phyloP scores from a whole-genome alignment of 2,797 vertebrate genomes.

The Myripristis jacobus region DNA sequence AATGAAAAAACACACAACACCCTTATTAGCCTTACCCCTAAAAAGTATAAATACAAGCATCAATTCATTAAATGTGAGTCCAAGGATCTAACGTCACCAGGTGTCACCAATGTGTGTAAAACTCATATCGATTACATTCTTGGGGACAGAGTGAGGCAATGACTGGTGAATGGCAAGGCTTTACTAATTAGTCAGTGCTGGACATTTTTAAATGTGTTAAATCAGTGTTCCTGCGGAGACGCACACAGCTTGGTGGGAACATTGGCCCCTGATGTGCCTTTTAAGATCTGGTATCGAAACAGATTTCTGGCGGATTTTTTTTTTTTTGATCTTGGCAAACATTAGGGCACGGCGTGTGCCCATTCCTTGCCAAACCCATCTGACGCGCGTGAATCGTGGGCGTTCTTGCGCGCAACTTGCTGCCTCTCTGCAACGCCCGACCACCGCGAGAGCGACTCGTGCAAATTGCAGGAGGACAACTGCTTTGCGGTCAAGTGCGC shows the following conservation, averaged over 20 bases:
- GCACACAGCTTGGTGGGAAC: no score
- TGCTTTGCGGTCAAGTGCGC: slow-evolving; percentile 7
- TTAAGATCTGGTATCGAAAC: slow-evolving; percentile 6
- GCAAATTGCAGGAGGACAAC: not conserved
- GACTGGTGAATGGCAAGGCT: no score
- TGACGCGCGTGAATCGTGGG: not conserved
- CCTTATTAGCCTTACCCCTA: slow-evolving; percentile 3
- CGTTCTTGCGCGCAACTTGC: not conserved
- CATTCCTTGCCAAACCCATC: not conserved
- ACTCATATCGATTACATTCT: not conserved
- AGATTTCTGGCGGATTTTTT: not conserved
- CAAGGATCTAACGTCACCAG: not conserved
- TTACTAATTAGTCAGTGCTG: no score
- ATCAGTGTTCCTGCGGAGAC: no score
- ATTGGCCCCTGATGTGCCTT: not conserved
- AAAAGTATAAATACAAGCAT: no score
- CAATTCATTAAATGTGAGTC: no score
- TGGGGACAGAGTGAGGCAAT: no score
- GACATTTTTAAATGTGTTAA: no score
- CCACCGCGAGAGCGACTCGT: not conserved
- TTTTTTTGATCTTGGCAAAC: not conserved
- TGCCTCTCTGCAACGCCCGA: slow-evolving; percentile 25
- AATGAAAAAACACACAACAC: slow-evolving; percentile 14
- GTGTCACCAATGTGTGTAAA: not conserved
- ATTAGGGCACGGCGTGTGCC: not conserved